A percentile compares a stretch with the other conserved stretches of the same genome.
These are phyloP conservation scores for Habroteleia sp. DNA, from an alignment of 2,888 invertebrate species.

Conservation along the genomic window DNA sequence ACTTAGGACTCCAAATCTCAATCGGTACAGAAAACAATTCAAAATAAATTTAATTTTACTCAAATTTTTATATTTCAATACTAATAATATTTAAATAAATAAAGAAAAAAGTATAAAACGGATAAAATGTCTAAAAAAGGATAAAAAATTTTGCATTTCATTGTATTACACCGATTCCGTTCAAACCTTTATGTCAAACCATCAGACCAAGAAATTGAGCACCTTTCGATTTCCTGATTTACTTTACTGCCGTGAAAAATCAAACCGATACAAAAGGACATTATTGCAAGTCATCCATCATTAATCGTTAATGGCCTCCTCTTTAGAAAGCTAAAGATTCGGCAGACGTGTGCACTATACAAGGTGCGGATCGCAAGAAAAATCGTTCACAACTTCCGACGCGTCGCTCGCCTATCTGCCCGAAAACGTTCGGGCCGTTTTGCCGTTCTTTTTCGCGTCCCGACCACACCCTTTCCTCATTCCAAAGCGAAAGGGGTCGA, in stretches of 20 bases:
- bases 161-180: not conserved
- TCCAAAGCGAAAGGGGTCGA: slow-evolving; percentile 46
- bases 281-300: slow-evolving; percentile 76
- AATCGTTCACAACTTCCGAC: slow-evolving; percentile 71
- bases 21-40: no score
- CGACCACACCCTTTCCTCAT: slow-evolving; percentile 56
- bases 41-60: no score
- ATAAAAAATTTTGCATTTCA: no score
- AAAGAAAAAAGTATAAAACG: no score
- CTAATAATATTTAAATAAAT: no score
- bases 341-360: slow-evolving; percentile 55
- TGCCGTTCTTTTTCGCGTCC: slow-evolving; percentile 54
- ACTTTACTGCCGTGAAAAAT: slow-evolving; percentile 19
- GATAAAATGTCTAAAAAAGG: not conserved
- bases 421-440: slow-evolving; percentile 58
- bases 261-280: slow-evolving; percentile 47
- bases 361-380: slow-evolving; percentile 70
- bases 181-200: not conserved
- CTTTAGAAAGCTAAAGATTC: slow-evolving; percentile 46
- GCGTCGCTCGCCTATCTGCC: slow-evolving; percentile 55
- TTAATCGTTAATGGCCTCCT: slow-evolving; percentile 66
- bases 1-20: no score
- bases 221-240: slow-evolving; percentile 24
- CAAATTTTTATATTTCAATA: no score
- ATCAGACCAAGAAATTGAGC: slow-evolving; percentile 1